Conservation (phyloP, 2,113 vertebrate genomes). For the Heteronetta atricapilla region DNA sequence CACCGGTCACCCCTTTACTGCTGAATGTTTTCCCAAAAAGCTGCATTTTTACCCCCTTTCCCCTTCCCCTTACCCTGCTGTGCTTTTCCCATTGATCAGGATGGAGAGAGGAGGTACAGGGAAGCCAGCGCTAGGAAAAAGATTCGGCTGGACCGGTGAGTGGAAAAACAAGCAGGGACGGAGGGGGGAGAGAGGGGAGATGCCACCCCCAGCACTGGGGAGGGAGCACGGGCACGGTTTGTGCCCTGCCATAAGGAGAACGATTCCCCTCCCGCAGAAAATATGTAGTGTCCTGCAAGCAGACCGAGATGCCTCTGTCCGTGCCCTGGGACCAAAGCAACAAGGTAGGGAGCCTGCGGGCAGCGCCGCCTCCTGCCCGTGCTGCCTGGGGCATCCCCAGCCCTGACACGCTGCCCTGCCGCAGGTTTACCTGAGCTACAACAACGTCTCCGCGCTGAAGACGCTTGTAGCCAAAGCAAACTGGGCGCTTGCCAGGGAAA, state of each 20-base stretch:
- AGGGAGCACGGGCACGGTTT: not conserved
- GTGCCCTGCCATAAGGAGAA: not conserved
- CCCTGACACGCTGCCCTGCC: not conserved
- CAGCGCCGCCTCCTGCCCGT: not conserved
- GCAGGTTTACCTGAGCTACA: constrained; percentile 97
- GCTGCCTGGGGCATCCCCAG: no score
- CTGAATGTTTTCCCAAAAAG: accelerated
- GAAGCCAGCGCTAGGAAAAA: constrained; percentile 93
- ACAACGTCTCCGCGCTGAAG: constrained; percentile 94
- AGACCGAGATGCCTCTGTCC: constrained; percentile 88
- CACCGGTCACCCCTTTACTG: not conserved
- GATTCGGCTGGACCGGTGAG: constrained; percentile 91
- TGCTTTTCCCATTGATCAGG: constrained; percentile 71
- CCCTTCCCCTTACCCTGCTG: not conserved
- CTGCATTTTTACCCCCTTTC: accelerated
- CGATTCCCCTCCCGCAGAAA: constrained; percentile 78
- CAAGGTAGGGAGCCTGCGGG: constrained; percentile 79
- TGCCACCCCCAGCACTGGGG: not conserved
- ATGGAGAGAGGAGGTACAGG: constrained; percentile 90
- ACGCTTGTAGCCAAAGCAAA: constrained; percentile 86
- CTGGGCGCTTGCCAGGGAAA: constrained; percentile 89
- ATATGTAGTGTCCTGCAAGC: constrained; percentile 91
- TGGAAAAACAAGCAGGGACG: not conserved
- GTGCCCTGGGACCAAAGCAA: constrained; percentile 97
- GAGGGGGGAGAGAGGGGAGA: not conserved